A percentile compares a stretch with the other conserved stretches of the same genome.
Conservation (phyloP, 2,888 invertebrate genomes). For the Trissolcus brochymenae region DNA sequence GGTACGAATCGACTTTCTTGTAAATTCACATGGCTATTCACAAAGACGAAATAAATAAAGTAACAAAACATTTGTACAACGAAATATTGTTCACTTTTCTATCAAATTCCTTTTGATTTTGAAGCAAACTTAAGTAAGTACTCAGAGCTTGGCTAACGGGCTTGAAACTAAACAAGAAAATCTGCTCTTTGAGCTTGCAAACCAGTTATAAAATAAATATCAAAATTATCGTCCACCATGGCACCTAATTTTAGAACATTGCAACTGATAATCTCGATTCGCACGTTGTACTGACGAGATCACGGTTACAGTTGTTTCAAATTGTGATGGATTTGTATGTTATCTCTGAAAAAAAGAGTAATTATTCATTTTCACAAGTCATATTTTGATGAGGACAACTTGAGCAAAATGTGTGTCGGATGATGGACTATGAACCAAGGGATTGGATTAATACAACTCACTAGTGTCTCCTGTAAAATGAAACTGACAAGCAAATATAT, state of each 20-base stretch:
- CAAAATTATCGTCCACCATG: conserved; percentile 5
- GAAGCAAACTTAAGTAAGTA: conserved; percentile 7
- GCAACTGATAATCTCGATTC: conserved; percentile 53
- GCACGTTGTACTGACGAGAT: conserved; percentile 62
- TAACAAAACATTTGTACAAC: no score
- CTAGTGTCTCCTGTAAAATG: conserved; percentile 2
- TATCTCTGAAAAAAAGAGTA: conserved; percentile 68
- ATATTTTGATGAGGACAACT: conserved; percentile 2
- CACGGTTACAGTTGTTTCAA: conserved; percentile 71
- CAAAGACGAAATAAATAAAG: no score
- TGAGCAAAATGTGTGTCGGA: no score
- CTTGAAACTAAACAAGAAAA: not conserved
- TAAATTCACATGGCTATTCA: no score
- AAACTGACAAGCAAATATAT: not conserved
- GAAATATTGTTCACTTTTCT: no score
- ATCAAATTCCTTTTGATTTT: not conserved
- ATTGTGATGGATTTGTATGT: conserved; percentile 71
- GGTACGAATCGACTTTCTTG: no score
- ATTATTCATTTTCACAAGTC: conserved; percentile 62
- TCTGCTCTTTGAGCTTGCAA: conserved; percentile 2
- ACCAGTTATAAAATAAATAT: conserved; percentile 24
- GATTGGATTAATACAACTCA: no score
- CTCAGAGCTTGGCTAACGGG: not conserved
- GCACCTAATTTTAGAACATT: not conserved
- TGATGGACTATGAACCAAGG: no score